These are phyloP conservation scores for Myanophis thanlyinensis DNA, from an alignment of 2,113 vertebrate species.

Conservation along the genomic window DNA sequence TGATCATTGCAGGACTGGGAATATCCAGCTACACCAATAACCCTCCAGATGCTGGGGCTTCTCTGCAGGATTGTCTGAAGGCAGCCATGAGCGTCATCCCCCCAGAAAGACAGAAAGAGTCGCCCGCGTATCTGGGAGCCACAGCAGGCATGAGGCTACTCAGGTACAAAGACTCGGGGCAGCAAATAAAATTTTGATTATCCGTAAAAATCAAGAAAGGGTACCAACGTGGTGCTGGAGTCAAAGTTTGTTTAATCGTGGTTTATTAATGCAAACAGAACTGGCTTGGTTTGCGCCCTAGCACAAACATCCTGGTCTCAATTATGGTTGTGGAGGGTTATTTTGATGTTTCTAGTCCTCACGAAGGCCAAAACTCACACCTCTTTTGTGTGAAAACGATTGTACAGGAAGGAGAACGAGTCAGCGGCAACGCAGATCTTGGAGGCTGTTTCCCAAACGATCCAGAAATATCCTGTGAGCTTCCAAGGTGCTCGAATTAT, in stretches of 20 bases:
- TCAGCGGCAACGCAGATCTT: slow-evolving; percentile 67
- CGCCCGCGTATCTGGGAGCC: slow-evolving; percentile 81
- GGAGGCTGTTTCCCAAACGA: slow-evolving; percentile 69
- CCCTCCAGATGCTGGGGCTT: slow-evolving; percentile 52
- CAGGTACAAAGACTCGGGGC: slow-evolving; percentile 59
- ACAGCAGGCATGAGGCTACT: slow-evolving; percentile 89
- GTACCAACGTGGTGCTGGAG: neutral
- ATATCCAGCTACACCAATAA: slow-evolving; percentile 63
- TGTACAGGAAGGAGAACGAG: slow-evolving; percentile 53
- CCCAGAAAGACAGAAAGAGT: slow-evolving; percentile 62
- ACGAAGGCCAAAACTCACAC: neutral
- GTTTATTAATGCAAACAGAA: neutral
- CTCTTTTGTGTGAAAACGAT: neutral
- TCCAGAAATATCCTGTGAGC: slow-evolving; percentile 76
- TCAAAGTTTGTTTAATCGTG: neutral
- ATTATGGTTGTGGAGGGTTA: neutral
- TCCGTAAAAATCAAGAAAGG: neutral
- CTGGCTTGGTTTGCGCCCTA: neutral
- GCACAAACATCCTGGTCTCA: neutral
- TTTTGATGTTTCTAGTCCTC: neutral
- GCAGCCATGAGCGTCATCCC: slow-evolving; percentile 73
- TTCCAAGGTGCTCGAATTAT: slow-evolving; percentile 78
- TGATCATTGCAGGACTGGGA: slow-evolving; percentile 60
- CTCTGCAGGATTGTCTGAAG: slow-evolving; percentile 72
- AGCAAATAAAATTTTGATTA: neutral